phyloP scores from a whole-genome alignment of 2,113 vertebrate genomes.

The Apeltes quadracus region DNA sequence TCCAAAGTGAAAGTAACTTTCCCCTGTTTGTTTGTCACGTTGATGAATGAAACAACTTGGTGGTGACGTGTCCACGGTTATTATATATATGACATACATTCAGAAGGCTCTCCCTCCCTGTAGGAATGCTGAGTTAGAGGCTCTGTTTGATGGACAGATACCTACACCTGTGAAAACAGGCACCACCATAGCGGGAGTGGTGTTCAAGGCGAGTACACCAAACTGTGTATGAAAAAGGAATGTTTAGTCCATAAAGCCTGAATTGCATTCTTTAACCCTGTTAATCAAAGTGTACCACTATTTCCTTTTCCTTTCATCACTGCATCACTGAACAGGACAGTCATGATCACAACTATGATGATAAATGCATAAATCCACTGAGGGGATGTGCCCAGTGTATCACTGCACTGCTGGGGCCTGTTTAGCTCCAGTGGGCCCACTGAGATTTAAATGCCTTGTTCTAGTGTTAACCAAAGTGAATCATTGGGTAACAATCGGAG shows the following conservation, averaged over 20 bases:
- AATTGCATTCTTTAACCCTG: background rate
- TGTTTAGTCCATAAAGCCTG: background rate
- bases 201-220: constrained; percentile 71
- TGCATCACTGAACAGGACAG: background rate
- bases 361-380: background rate
- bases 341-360: no score
- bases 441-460: background rate
- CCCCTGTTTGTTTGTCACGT: background rate
- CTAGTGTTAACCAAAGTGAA: background rate
- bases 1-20: constrained; percentile 75
- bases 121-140: constrained; percentile 73
- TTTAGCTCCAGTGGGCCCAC: background rate
- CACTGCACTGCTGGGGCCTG: background rate
- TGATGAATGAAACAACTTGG: background rate
- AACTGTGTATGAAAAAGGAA: background rate
- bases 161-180: constrained; percentile 78
- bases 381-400: background rate
- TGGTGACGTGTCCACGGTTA: no score
- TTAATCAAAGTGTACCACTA: background rate
- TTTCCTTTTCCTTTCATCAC: background rate
- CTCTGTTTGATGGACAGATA: constrained; percentile 36
- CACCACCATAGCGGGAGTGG: constrained; percentile 79
- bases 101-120: background rate
- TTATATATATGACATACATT: no score
- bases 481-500: background rate